Conservation (phyloP, 2,888 invertebrate genomes). For the Actias luna region DNA sequence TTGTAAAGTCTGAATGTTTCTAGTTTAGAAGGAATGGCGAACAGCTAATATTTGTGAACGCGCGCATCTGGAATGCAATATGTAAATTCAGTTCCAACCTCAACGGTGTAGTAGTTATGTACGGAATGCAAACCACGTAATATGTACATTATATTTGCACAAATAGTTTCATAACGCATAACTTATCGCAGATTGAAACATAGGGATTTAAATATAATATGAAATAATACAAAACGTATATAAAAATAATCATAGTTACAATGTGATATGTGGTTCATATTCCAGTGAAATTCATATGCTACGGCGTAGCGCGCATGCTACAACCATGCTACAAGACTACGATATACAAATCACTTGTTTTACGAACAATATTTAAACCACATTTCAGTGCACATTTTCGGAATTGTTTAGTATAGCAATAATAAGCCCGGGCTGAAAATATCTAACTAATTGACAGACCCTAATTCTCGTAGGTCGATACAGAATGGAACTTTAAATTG, state of each 20-base stretch:
- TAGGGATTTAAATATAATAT: conserved; percentile 18
- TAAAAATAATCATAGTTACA: neutral
- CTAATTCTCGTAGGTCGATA: too few species aligned
- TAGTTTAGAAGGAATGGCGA: neutral
- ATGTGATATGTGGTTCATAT: too few species aligned
- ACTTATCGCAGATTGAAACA: neutral
- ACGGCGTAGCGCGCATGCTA: conserved; percentile 35
- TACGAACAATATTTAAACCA: too few species aligned
- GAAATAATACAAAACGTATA: neutral
- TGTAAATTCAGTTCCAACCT: conserved; percentile 59
- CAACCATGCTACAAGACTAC: conserved; percentile 7
- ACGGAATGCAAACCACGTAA: conserved; percentile 45
- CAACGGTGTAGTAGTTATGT: conserved; percentile 39
- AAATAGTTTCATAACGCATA: neutral
- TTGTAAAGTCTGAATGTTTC: neutral
- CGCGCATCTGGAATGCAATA: conserved; percentile 59
- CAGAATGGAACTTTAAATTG: too few species aligned
- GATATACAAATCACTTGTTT: neutral
- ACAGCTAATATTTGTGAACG: conserved; percentile 17
- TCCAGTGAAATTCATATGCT: conserved; percentile 24
- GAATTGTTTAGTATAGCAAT: too few species aligned
- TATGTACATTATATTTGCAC: neutral
- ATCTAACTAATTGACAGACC: too few species aligned
- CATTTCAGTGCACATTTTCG: too few species aligned
- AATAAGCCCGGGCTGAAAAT: too few species aligned